phyloP scores from a whole-genome alignment of 2,888 invertebrate species.

The Baronia brevicornis region DNA sequence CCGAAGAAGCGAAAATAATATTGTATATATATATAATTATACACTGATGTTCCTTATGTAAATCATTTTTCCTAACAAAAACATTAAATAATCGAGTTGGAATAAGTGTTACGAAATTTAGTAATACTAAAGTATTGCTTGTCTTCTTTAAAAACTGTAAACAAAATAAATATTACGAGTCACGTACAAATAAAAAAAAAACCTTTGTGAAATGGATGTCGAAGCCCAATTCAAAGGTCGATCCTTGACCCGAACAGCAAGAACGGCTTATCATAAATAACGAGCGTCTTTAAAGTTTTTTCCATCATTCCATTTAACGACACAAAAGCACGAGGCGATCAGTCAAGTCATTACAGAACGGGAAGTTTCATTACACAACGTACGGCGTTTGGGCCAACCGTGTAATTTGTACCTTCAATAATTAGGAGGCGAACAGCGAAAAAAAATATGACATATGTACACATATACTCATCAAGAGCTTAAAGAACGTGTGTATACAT shows the following conservation, averaged over 20 bases:
- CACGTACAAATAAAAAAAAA: background rate
- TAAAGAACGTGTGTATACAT: no score
- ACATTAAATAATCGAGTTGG: no score
- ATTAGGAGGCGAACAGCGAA: slow-evolving; percentile 25
- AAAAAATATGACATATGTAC: no score
- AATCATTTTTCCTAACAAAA: no score
- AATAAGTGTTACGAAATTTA: no score
- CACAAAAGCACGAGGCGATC: slow-evolving; percentile 25
- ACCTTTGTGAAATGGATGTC: slow-evolving; percentile 2
- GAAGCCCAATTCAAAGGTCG: slow-evolving; percentile 8
- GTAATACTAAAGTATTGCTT: no score
- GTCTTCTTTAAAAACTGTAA: no score
- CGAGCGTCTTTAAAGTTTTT: slow-evolving; percentile 6
- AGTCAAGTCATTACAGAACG: slow-evolving; percentile 25
- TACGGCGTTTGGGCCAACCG: slow-evolving; percentile 24
- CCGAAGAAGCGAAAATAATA: no score
- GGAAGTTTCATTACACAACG: slow-evolving; percentile 29
- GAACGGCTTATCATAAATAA: slow-evolving; percentile 6
- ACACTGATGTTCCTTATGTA: no score
- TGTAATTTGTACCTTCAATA: slow-evolving; percentile 35
- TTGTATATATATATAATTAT: no score
- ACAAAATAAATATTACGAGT: background rate
- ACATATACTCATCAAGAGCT: no score
- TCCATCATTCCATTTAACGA: slow-evolving; percentile 8
- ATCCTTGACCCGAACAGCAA: slow-evolving; percentile 1